Conservation (phyloP, 2,888 invertebrate species). For the Cryptus viduatorius region DNA sequence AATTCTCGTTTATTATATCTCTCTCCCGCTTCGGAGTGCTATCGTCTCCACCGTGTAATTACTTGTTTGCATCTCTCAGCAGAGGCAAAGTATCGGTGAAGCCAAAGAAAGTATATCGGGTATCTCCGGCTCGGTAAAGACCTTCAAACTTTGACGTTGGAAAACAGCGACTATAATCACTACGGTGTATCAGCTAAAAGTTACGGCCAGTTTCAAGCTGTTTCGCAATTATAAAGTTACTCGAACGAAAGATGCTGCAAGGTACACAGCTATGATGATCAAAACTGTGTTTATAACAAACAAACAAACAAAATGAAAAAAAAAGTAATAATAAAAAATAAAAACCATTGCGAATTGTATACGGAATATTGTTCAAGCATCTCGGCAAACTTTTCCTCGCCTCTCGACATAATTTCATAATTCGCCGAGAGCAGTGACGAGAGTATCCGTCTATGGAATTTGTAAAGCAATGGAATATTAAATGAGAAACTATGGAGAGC, state of each 20-base stretch:
- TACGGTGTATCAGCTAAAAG: constrained; percentile 40
- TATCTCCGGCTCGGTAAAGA: constrained; percentile 17
- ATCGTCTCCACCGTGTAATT: constrained; percentile 12
- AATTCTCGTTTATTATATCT: constrained; percentile 13
- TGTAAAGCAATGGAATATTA: constrained; percentile 24
- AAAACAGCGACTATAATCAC: constrained; percentile 41
- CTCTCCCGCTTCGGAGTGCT: background rate
- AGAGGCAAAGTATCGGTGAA: background rate
- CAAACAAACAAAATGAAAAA: background rate
- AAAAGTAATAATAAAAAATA: background rate
- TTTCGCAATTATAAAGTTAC: constrained; percentile 45
- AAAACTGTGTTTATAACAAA: background rate
- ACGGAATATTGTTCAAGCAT: background rate
- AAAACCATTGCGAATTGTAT: background rate
- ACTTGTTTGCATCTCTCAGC: background rate
- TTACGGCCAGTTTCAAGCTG: constrained; percentile 40
- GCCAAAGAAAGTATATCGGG: background rate
- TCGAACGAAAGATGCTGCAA: constrained; percentile 8
- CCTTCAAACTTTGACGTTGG: constrained; percentile 30
- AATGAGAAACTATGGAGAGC: background rate
- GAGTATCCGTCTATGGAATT: constrained; percentile 21
- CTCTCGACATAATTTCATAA: constrained; percentile 20
- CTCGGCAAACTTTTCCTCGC: constrained; percentile 17
- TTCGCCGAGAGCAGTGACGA: constrained; percentile 11
- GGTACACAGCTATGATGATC: background rate